A percentile compares a stretch with the other conserved stretches of the same genome.
phyloP scores from a whole-genome alignment of 2,888 invertebrate species.

The Epistrophe grossulariae region DNA sequence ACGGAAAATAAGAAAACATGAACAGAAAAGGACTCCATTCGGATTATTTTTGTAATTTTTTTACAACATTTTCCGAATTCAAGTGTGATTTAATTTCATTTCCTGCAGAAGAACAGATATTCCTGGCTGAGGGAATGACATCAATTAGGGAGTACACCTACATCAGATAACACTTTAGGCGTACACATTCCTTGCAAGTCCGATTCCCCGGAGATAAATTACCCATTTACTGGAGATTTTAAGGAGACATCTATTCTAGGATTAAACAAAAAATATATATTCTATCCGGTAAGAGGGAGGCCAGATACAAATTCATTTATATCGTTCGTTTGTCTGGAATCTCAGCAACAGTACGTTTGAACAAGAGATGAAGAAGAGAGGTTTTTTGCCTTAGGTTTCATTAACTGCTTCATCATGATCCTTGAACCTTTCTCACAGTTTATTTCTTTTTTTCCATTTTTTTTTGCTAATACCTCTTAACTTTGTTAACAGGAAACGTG shows the following conservation, averaged over 20 bases:
- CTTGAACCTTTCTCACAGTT: slow-evolving; percentile 17
- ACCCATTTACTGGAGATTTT: slow-evolving; percentile 30
- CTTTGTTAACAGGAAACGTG: slow-evolving; percentile 26
- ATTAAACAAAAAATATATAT: neutral
- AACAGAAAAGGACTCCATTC: neutral
- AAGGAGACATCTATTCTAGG: slow-evolving; percentile 24
- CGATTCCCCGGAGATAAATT: slow-evolving; percentile 38
- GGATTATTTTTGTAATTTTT: neutral
- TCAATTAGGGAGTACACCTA: slow-evolving; percentile 29
- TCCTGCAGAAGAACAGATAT: slow-evolving; percentile 9
- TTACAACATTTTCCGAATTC: neutral
- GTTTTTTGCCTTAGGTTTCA: slow-evolving; percentile 35
- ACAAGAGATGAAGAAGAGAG: neutral
- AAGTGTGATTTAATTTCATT: slow-evolving; percentile 33
- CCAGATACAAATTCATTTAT: slow-evolving; percentile 25
- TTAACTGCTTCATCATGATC: slow-evolving; percentile 27
- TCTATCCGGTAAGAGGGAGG: neutral
- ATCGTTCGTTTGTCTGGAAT: slow-evolving; percentile 19
- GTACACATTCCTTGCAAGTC: slow-evolving; percentile 32
- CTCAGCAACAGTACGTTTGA: slow-evolving; percentile 12
- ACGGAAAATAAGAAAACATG: neutral
- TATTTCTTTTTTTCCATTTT: slow-evolving; percentile 2
- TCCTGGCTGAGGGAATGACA: neutral
- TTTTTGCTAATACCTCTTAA: slow-evolving; percentile 12
- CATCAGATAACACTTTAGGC: slow-evolving; percentile 16